A percentile compares a stretch with the other conserved stretches of the same genome.
phyloP scores from a whole-genome alignment of 2,113 vertebrate species.

The Egretta garzetta region DNA sequence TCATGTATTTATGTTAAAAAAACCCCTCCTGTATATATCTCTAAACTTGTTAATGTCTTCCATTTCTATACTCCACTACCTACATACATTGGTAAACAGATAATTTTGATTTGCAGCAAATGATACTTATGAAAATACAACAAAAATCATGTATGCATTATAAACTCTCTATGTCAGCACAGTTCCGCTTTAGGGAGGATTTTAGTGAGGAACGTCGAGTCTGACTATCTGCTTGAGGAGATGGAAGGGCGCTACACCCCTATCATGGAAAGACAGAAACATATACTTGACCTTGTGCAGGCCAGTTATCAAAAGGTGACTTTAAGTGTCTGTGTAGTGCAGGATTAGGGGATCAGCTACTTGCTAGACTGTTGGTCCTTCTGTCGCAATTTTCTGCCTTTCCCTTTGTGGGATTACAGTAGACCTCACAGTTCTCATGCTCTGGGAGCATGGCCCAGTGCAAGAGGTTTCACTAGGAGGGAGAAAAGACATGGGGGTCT shows the following conservation, averaged over 20 bases:
- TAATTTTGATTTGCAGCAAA: background rate
- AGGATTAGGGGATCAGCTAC: background rate
- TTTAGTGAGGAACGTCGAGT: background rate
- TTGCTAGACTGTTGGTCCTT: background rate
- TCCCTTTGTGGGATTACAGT: background rate
- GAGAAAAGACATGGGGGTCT: background rate
- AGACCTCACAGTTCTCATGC: background rate
- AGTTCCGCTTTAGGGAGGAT: background rate
- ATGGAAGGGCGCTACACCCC: background rate
- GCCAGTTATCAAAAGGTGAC: slow-evolving; percentile 7
- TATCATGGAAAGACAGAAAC: slow-evolving; percentile 15
- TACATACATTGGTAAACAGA: background rate
- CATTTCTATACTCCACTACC: background rate
- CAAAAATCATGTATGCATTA: background rate
- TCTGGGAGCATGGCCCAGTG: background rate
- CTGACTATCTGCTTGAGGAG: background rate
- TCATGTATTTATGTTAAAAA: background rate
- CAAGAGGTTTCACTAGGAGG: background rate
- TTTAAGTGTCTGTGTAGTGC: background rate
- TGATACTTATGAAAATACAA: background rate
- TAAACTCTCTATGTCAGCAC: background rate
- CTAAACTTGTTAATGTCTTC: background rate
- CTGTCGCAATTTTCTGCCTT: background rate
- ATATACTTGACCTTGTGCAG: background rate
- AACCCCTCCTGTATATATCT: background rate